These are phyloP conservation scores for Tragelaphus scriptus DNA, from an alignment of 2,113 vertebrate genomes.

Conservation along the genomic window DNA sequence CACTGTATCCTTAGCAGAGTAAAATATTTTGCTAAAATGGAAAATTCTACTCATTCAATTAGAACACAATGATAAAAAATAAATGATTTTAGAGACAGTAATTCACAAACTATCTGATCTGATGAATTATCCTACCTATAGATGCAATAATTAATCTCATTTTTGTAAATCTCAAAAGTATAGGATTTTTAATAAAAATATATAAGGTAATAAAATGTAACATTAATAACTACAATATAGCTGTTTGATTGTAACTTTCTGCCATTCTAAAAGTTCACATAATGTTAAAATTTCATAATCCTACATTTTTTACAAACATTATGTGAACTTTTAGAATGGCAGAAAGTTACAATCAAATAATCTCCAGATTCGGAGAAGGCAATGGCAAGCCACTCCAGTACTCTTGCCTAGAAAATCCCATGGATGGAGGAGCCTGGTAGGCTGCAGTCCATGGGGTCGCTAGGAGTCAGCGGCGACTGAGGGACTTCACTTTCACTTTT, in stretches of 20 bases:
- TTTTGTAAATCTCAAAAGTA: background rate
- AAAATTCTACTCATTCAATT: background rate
- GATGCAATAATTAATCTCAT: conserved; percentile 20
- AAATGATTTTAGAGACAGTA: conserved; percentile 29
- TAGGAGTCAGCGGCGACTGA: no score
- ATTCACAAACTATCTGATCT: conserved; percentile 24
- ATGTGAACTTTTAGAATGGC: no score
- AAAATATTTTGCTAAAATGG: background rate
- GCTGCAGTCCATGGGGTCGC: no score
- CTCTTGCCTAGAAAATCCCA: no score
- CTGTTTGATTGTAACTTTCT: conserved; percentile 22
- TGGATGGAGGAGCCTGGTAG: no score
- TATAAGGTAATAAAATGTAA: background rate
- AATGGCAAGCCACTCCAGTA: no score
- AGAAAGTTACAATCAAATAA: no score
- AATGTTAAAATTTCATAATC: no score
- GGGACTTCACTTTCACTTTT: no score
- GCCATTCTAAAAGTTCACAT: background rate
- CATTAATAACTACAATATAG: conserved; percentile 6
- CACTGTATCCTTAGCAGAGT: background rate
- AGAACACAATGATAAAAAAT: conserved; percentile 27
- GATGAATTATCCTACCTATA: background rate
- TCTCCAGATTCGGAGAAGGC: no score
- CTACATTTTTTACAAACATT: no score
- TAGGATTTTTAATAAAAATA: conserved; percentile 28